Conservation (phyloP, 1,140 invertebrate species). For the Micrasema longulum region DNA sequence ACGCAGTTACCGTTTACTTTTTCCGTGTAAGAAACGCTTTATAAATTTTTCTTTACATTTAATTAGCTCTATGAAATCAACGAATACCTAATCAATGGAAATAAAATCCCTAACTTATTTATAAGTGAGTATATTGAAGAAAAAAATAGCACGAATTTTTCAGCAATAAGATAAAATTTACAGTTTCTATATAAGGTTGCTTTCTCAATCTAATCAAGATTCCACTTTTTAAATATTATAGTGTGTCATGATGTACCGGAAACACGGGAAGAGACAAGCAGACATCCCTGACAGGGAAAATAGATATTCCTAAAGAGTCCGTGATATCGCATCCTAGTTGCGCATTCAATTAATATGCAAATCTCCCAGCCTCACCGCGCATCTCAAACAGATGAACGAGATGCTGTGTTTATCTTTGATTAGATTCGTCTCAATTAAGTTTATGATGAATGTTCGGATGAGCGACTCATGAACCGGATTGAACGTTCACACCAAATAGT, state of each 20-base stretch:
- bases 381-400: slow-evolving; percentile 28
- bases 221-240: too few relatives aligned
- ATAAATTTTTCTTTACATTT: slow-evolving; percentile 12
- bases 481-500: not conserved
- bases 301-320: slow-evolving; percentile 26
- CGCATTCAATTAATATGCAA: slow-evolving; percentile 49
- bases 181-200: too few relatives aligned
- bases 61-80: not conserved
- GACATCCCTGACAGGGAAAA: slow-evolving; percentile 15
- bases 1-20: slow-evolving; percentile 13
- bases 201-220: too few relatives aligned
- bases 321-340: slow-evolving; percentile 29
- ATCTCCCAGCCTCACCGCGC: slow-evolving; percentile 38
- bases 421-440: slow-evolving; percentile 36
- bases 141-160: too few relatives aligned
- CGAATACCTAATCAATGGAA: too few relatives aligned
- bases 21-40: slow-evolving; percentile 16
- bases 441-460: slow-evolving; percentile 13
- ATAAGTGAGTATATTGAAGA: too few relatives aligned
- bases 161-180: too few relatives aligned
- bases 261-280: not conserved
- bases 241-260: not conserved
- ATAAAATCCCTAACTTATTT: too few relatives aligned
- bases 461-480: slow-evolving; percentile 22
- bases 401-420: slow-evolving; percentile 36